Percentiles rank a stretch among this genome's conserved stretches.
These are phyloP conservation scores for Philereme transversata DNA, from an alignment of 2,888 invertebrate species.

Conservation along the genomic window DNA sequence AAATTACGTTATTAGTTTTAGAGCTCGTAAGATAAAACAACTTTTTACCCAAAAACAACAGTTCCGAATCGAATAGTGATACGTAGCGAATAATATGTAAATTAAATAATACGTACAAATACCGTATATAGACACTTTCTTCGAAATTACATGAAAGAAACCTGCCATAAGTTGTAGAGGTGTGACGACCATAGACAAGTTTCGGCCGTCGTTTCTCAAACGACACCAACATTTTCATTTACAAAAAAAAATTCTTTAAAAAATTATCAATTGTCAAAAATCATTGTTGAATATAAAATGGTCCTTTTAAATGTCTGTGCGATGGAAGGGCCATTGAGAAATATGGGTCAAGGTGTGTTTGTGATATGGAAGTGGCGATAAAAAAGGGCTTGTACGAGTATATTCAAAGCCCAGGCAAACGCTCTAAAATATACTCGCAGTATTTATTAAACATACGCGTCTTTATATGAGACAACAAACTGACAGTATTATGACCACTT, in stretches of 20 bases:
- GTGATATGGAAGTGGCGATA: conserved; percentile 2
- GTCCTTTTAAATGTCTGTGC: neutral
- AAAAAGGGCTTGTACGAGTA: conserved; percentile 6
- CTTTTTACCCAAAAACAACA: too few relatives aligned
- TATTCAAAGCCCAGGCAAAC: neutral
- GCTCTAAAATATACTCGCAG: too few relatives aligned
- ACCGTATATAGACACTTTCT: too few relatives aligned
- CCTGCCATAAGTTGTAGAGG: neutral
- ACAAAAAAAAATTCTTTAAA: neutral
- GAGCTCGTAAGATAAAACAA: neutral
- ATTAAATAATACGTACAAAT: too few relatives aligned
- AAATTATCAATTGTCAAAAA: neutral
- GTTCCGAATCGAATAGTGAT: too few relatives aligned
- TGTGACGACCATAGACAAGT: neutral
- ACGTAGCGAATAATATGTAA: too few relatives aligned
- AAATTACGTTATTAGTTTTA: neutral
- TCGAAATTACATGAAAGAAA: too few relatives aligned
- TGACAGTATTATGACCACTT: too few relatives aligned
- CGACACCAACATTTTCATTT: neutral
- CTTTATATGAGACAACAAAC: too few relatives aligned
- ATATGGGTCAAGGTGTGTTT: conserved; percentile 23
- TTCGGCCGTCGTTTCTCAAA: neutral
- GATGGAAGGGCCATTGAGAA: conserved; percentile 5
- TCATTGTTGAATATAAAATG: neutral
- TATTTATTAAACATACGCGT: too few relatives aligned